Evolutionary conservation across 1,140 invertebrate species (phyloP), one percentile per base, ranked within the genome.

Genomic region (Philotrypesis tridentata): DNA sequence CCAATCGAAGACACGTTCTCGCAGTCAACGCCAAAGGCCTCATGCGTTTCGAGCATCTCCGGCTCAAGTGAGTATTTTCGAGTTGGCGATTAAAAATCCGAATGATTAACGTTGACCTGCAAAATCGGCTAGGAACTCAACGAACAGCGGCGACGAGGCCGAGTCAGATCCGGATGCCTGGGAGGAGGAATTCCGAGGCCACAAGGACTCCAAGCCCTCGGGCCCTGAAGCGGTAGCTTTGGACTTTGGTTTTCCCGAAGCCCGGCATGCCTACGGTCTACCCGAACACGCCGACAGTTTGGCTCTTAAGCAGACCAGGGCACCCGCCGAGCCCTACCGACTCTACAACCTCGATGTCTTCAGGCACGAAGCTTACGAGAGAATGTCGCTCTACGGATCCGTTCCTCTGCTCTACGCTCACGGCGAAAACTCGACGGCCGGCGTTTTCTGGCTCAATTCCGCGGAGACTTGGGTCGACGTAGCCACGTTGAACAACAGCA

Each of bases 401-500:
- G 93, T 99, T 72, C 99, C 99, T 0, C 95, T 99, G 70, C 93
- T 99, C 85, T 94, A 99, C 85, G 97, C 97, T 76, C 98, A 99
- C 89, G 97, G 96, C 83, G 89, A 94, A 65, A 94, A 97, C 84
- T 93, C 93, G 85, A 97, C 97, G 6, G 95, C 96, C 21, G 99
- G 98, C 40, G 93, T 99, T 27, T 98, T 98, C 86, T 99, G 98
- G 98, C 94, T 98, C 84, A 99, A 99, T 93, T 94, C 98, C 0
- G 97, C 99, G 2, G 99, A 99, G 93, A 99, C 98, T 0, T 99
- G 99, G 99, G 94, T 99, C 37, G 99, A 99, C 89, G 95, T 99
- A 88, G 14, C 17, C 17, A 17, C 12, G 43, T 17, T 48, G 17
- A 48, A 17, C 2, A 48, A 48, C 14, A 48, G 17, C 43, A 48